phyloP scores from a whole-genome alignment of 2,888 invertebrate species.

The Lacanobia wlatinum region DNA sequence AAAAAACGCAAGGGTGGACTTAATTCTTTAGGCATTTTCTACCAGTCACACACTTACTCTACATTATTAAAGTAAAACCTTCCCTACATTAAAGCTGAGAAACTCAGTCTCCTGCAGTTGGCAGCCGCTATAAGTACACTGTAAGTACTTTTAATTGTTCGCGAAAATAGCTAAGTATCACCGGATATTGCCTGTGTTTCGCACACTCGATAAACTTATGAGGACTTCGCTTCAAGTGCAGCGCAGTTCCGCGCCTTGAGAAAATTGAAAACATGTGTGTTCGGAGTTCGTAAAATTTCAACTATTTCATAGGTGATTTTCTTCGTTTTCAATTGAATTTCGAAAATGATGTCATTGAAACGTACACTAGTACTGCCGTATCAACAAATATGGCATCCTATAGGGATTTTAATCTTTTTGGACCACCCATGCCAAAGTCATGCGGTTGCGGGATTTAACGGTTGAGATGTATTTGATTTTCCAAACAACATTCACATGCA shows the following conservation, averaged over 20 bases:
- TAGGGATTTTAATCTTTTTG: no score
- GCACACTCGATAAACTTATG: constrained; percentile 24
- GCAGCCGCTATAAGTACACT: constrained; percentile 47
- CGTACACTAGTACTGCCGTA: neutral
- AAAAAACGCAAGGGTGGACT: no score
- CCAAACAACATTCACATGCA: no score
- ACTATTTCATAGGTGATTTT: neutral
- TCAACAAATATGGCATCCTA: no score
- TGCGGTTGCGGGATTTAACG: no score
- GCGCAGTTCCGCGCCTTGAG: neutral
- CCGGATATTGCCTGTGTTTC: constrained; percentile 61
- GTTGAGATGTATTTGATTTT: no score
- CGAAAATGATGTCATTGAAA: neutral
- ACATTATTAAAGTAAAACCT: constrained; percentile 11
- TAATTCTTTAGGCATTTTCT: no score
- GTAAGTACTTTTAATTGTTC: constrained; percentile 70
- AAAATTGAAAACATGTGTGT: constrained; percentile 33
- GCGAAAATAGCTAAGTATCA: constrained; percentile 42
- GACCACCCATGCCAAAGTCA: no score
- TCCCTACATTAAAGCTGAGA: constrained; percentile 3
- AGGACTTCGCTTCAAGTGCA: constrained; percentile 38
- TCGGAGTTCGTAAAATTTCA: neutral
- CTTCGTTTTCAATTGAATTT: no score
- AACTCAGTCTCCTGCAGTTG: constrained; percentile 52
- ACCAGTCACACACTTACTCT: no score